Percentiles rank a stretch among this genome's conserved stretches.
Evolutionary conservation across 1,140 invertebrate genomes (phyloP).

Genomic region (Aethina tumida): DNA sequence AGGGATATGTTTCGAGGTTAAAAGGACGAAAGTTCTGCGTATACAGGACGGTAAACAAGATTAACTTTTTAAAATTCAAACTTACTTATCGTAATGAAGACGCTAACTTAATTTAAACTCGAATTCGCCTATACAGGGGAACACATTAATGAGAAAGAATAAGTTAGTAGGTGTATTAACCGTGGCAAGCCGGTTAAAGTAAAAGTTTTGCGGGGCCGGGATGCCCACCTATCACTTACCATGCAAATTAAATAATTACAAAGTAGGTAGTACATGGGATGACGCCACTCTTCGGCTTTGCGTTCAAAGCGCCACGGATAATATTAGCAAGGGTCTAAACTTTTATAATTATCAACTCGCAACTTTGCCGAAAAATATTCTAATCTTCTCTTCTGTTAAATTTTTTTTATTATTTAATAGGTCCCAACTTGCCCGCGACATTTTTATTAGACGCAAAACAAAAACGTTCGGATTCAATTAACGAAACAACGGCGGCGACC

Average conservation of each 20-base stretch:
- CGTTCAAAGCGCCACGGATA: conserved; percentile 25
- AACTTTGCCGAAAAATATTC: too few species aligned
- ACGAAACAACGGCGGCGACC: too few species aligned
- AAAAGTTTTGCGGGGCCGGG: conserved; percentile 22
- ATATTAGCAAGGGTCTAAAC: conserved; percentile 25
- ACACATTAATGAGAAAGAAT: conserved; percentile 29
- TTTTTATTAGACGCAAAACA: too few species aligned
- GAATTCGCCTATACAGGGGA: conserved; percentile 19
- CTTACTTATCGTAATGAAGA: conserved; percentile 28
- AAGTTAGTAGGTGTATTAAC: conserved; percentile 28
- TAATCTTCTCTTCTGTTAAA: too few species aligned
- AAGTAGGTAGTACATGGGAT: conserved; percentile 26
- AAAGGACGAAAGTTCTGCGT: too few species aligned
- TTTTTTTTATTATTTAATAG: too few species aligned
- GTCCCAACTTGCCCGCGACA: too few species aligned
- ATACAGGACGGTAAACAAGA: too few species aligned
- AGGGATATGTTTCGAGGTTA: too few species aligned
- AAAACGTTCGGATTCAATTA: too few species aligned
- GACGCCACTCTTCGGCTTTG: conserved; percentile 22
- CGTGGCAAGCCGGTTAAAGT: conserved; percentile 14
- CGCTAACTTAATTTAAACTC: conserved; percentile 28
- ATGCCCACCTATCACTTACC: conserved; percentile 31
- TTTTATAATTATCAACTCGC: conserved; percentile 35
- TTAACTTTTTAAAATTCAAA: conserved; percentile 9
- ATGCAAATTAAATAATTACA: conserved; percentile 36